Base-by-base conservation (phyloP, 37 sponge, comb jelly and placozoan species). In the Petrosia ficiformis region DNA sequence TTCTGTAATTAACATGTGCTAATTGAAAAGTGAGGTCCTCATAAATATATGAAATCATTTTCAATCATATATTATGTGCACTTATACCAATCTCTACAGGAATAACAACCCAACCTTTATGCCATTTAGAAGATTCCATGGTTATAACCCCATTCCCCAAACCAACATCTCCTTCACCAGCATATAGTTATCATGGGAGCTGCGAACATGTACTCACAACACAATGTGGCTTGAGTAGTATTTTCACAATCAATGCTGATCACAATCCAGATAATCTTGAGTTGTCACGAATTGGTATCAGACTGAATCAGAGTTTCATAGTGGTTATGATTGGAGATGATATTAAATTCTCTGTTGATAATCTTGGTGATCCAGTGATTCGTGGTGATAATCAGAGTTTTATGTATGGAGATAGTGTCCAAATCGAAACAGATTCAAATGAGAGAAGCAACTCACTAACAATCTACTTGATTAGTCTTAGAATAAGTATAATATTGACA, bases 111-210 rank as follows among this genome's bases (percentile, higher is more conserved):
- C n/a, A n/a, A n/a, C n/a, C n/a, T n/a, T n/a, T n/a, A n/a, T n/a
- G n/a, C n/a, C n/a, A n/a, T n/a, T n/a, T n/a, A n/a, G n/a, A n/a
- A n/a, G n/a, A n/a, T n/a, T n/a, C n/a, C n/a, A n/a, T n/a, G n/a
- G n/a, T n/a, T n/a, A n/a, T n/a, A n/a, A n/a, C n/a, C n/a, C n/a
- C n/a, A n/a, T n/a, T 61, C 26, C 63, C 63, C n/a, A 10, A 19
- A 48, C 54, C 16, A 10, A 19, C 54, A 10, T 61, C 63, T 26
- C 63, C 63, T 26, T 8, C 14, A 6, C 28, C 26, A 5, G 11
- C 63, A 22, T 61, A 61, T n/a, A 8, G 28, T 26, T 61, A 61
- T 61, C 63, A 29, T n/a, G 26, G 63, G 5, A 61, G 63, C 63
- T 61, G 63, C n/a, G 63, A 61, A n/a, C 63, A 61, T n/a, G n/a